Base-by-base conservation (phyloP, 2,113 vertebrate genomes). In the Hippopotamus amphibius region DNA sequence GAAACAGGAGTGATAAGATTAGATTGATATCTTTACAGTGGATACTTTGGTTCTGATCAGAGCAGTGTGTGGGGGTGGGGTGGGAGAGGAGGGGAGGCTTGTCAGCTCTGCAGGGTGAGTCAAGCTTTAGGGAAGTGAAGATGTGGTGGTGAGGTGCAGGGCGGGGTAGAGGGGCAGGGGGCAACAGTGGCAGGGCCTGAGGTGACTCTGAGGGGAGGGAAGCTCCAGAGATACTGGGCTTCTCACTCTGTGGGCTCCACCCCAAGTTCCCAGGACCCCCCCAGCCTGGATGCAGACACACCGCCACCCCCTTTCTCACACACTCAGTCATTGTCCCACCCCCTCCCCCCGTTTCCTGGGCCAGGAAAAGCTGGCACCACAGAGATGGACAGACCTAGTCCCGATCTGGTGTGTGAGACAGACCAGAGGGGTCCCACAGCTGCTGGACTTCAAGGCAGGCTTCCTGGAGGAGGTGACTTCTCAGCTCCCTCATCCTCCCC, bases 391-490 rank as follows among this genome's bases (percentile, higher is more conserved):
- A 6, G 48, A 85, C 16, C 24, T 24, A 28, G 57, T 15, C 13
- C 53, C 2, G 12, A 30, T 16, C n/a, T 59, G 12, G 28, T 37
- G 41, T 37, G 46, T 14, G 9, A 93, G n/a, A 28, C 17, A 14
- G 24, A 61, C 65, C 55, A 22, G 55, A 37, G 85, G 53, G 22
- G 63, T n/a, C 63, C 48, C 28, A 37, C 1, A 17, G 83, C 43
- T 9, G 30, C 48, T 43, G 84, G 63, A 6, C 43, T 24, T 74
- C 46, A 50, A 61, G 68, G 30, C 46, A 33, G 48, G 71, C 93
- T 92, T 90, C 93, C 96, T 65, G 69, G 84, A 88, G 71, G 89
- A 91, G 66, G 55, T 76, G 82, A 41, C 30, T 22, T 76, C 53
- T 71, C 53, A 37, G 15, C 26, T 50, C 28, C 11, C 59, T 22